Evolutionary conservation across 2,797 vertebrate species (phyloP), one percentile per base, ranked within the genome.

Genomic region (Anabacerthia variegaticeps): DNA sequence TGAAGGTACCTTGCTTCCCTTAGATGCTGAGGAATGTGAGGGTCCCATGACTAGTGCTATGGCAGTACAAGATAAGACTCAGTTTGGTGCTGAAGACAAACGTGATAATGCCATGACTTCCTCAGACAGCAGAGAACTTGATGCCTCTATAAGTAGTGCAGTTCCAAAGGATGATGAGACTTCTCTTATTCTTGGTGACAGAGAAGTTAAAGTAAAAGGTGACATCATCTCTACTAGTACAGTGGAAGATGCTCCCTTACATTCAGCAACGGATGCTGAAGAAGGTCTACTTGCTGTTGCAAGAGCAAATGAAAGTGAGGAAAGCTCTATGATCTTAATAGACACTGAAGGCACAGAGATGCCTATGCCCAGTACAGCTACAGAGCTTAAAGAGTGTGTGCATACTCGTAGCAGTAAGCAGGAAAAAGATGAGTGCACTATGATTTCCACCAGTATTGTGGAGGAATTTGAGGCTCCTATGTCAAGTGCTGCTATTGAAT

Each of bases 361-460:
- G 23, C 98, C 98, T 61, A 98, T 95, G 97, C 96, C 98, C 37
- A 98, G 98, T 68, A 98, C 98, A 23, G 96, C 77, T 41, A 21
- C 97, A 14, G 97, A 97, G 28, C 95, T 79, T 48, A 89, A 94
- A 68, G 95, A 87, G 8, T 87, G 43, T 78, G 89, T 91, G 3
- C 93, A 88, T 75, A 4, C 54, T 52, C 91, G 18, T 13, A 34
- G 34, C 58, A 71, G 75, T 49, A 96, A 89, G 17, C 96, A 94
- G 39, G 97, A 97, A 41, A 98, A 98, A 44, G 97, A 98, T 26
- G 98, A 98, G 46, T 98, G 98, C 37, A 95, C 97, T 66, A 96
- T 97, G 95, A 98, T 98, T 89, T 98, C 98, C 74, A 98, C 98
- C 7, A 98, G 98, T 96, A 93, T 98, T 43, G 71, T 93, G 44